phyloP scores from a whole-genome alignment of 1,140 invertebrate genomes.

The Tetragnatha versicolor region DNA sequence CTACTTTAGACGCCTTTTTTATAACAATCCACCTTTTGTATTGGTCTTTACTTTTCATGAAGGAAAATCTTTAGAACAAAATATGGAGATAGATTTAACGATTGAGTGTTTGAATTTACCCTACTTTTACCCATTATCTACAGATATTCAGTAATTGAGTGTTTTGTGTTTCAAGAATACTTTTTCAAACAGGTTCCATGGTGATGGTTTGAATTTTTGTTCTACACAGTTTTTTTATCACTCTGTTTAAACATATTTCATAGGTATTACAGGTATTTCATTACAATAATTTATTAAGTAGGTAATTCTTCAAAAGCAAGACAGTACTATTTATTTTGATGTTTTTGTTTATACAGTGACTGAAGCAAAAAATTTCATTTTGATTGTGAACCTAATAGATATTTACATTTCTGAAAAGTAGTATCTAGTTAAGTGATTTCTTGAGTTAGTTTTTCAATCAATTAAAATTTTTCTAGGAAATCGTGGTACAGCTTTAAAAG shows the following conservation, averaged over 20 bases:
- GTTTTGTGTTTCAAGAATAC: too few species aligned
- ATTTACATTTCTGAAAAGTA: too few species aligned
- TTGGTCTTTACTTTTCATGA: conserved; percentile 26
- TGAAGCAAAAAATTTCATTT: too few species aligned
- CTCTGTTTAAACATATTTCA: neutral
- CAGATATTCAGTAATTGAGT: conserved; percentile 20
- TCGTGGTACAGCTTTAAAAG: too few species aligned
- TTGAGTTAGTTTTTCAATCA: too few species aligned
- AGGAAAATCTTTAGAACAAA: conserved; percentile 38
- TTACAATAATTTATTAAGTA: neutral
- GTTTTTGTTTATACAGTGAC: too few species aligned
- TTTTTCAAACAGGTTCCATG: too few species aligned
- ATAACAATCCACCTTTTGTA: conserved; percentile 19
- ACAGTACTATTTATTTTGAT: conserved; percentile 1
- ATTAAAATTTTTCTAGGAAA: too few species aligned
- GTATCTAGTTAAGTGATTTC: too few species aligned
- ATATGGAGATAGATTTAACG: conserved; percentile 20
- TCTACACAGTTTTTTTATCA: conserved; percentile 1
- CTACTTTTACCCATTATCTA: conserved; percentile 26
- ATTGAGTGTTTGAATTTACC: conserved; percentile 33
- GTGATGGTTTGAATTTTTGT: neutral
- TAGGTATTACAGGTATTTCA: neutral
- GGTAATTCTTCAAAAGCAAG: neutral
- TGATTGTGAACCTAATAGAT: too few species aligned
- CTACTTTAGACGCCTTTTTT: conserved; percentile 34